These are phyloP conservation scores for Eulimnadia texana DNA, from an alignment of 1,140 invertebrate genomes.

Conservation along the genomic window DNA sequence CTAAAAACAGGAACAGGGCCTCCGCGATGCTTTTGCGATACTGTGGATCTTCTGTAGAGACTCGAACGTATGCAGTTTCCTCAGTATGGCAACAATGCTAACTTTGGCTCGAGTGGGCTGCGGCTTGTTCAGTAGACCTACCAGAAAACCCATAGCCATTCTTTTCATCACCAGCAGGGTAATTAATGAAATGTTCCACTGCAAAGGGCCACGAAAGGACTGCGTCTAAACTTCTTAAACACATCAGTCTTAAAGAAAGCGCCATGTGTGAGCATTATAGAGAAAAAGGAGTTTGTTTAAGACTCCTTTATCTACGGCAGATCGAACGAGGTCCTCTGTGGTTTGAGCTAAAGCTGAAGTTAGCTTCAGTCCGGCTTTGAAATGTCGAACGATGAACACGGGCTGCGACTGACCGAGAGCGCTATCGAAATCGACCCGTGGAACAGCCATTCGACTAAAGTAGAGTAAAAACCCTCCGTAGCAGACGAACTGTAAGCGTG, in stretches of 20 bases:
- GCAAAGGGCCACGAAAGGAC: constrained; percentile 51
- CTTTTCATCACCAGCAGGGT: constrained; percentile 27
- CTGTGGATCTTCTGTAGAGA: constrained; percentile 34
- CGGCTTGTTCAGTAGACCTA: constrained; percentile 52
- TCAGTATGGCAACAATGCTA: constrained; percentile 59
- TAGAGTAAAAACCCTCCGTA: constrained; percentile 30
- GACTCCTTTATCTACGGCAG: constrained; percentile 37
- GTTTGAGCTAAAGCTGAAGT: constrained; percentile 52
- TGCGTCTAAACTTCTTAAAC: constrained; percentile 63
- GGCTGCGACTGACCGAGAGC: constrained; percentile 70
- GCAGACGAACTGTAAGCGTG: constrained; percentile 13
- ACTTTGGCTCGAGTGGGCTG: constrained; percentile 62
- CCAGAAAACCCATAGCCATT: constrained; percentile 58
- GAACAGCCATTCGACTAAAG: constrained; percentile 44
- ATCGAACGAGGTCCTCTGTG: background rate
- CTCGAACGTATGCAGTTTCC: constrained; percentile 75
- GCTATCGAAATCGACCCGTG: constrained; percentile 61
- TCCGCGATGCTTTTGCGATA: constrained; percentile 17
- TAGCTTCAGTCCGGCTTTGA: constrained; percentile 79
- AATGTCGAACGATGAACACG: constrained; percentile 79
- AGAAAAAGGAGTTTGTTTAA: constrained; percentile 55
- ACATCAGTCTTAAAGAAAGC: constrained; percentile 73
- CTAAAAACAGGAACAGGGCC: constrained; percentile 5
- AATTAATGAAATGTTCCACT: constrained; percentile 50
- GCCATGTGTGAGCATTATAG: constrained; percentile 73